phyloP scores from a whole-genome alignment of 2,797 vertebrate species.

The Thalassophryne amazonica region DNA sequence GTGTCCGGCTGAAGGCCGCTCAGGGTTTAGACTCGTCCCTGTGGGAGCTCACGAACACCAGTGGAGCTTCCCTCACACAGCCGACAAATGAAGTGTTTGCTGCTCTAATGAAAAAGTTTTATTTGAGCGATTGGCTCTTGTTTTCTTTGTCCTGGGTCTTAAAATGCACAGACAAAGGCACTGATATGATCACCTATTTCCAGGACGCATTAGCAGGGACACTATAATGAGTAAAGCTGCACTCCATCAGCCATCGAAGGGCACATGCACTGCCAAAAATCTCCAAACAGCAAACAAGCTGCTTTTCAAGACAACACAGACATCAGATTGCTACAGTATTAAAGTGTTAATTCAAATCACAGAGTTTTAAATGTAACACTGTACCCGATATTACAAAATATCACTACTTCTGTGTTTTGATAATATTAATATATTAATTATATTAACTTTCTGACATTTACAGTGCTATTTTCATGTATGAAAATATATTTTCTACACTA shows the following conservation, averaged over 20 bases:
- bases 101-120: slow-evolving; percentile 82
- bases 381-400: no score
- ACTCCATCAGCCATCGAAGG: not conserved
- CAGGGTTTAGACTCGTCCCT: slow-evolving; percentile 65
- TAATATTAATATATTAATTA: no score
- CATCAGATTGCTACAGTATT: not conserved
- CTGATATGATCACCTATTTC: slow-evolving; percentile 76
- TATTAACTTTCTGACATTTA: no score
- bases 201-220: slow-evolving; percentile 67
- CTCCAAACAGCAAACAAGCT: slow-evolving; percentile 23
- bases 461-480: no score
- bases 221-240: slow-evolving; percentile 23
- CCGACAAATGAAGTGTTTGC: slow-evolving; percentile 77
- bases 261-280: slow-evolving; percentile 20
- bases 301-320: slow-evolving; percentile 30
- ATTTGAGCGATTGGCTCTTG: slow-evolving; percentile 62
- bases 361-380: no score
- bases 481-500: no score
- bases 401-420: no score
- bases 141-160: slow-evolving; percentile 63
- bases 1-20: slow-evolving; percentile 74
- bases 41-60: slow-evolving; percentile 56
- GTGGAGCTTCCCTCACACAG: slow-evolving; percentile 37
- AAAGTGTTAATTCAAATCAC: no score
- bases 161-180: slow-evolving; percentile 73